Conservation (phyloP, 1,140 invertebrate genomes). For the Drosophila arawakana region DNA sequence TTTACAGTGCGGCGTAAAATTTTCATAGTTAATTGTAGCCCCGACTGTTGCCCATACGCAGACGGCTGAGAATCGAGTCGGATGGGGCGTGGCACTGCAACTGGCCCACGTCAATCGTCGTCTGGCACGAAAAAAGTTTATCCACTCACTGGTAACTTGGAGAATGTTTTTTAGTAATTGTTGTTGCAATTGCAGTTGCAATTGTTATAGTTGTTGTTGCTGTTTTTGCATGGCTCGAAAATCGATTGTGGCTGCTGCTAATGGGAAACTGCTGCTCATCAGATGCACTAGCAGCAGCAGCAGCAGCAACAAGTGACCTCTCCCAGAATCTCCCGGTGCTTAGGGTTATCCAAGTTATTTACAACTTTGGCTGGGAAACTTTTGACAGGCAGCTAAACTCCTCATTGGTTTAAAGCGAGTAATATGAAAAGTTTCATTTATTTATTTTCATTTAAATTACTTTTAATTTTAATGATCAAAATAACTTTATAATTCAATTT, state of each 20-base stretch:
- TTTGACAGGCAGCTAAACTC: background rate
- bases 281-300: no score
- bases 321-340: background rate
- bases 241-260: conserved; percentile 27
- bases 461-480: background rate
- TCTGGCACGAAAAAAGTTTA: conserved; percentile 29
- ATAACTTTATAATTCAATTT: background rate
- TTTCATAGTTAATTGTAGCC: conserved; percentile 71
- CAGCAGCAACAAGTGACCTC: conserved; percentile 16
- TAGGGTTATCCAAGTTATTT: background rate
- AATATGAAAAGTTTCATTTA: background rate
- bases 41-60: conserved; percentile 20
- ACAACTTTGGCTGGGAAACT: background rate
- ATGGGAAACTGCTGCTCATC: conserved; percentile 12
- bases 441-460: background rate
- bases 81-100: conserved; percentile 7
- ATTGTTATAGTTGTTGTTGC: background rate
- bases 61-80: background rate
- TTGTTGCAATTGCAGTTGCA: background rate
- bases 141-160: conserved; percentile 25
- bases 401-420: background rate
- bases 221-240: conserved; percentile 12
- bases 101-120: conserved; percentile 29
- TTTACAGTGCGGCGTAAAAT: conserved; percentile 66
- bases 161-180: conserved; percentile 11